Evolutionary conservation across 1,140 invertebrate species (phyloP), one percentile per base, ranked within the genome.

Genomic region (Temnothorax nylanderi): DNA sequence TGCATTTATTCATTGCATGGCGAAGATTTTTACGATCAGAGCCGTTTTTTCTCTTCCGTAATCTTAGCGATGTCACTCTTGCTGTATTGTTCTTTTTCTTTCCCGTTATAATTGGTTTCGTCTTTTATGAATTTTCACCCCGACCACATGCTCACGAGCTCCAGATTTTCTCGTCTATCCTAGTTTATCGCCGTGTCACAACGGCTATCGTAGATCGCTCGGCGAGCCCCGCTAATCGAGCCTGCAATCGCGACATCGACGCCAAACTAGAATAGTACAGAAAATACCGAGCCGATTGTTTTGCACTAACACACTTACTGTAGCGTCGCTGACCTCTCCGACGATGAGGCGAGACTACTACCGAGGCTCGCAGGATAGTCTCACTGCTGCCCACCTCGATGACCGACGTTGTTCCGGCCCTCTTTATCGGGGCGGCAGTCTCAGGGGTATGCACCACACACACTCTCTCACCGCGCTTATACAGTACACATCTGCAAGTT

Each of bases 291-390:
- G 91, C 92, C 89, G 91, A 91, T 92, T 87, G 90, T 94, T 93
- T 93, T 93, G 94, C 94, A 95, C 94, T 95, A 93, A 95, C 92
- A 94, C 93, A 94, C 94, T 94, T 93, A 94, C 94, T 94, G 85
- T 94, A 95, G 95, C 95, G 92, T 94, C 93, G 94, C 94, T 95
- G 95, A 94, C 93, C 44, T 96, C 96, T 89, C 96, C 96, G 85
- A 96, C 97, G 87, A 97, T 98, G 97, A 97, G 97, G 95, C 96
- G 97, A 95, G 98, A 98, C 95, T 98, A 98, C 96, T 98, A 98
- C 96, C 96, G 97, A 95, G 97, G 97, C 92, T 98, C 97, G 78
- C 97, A 98, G 96, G 98, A 98, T 96, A 98, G 97, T 95, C 96
- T 98, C 87, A 97, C 97, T 90, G 96, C 94, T 78, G 94, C 94